phyloP scores from a whole-genome alignment of 2,113 vertebrate genomes.

The Heteronetta atricapilla region DNA sequence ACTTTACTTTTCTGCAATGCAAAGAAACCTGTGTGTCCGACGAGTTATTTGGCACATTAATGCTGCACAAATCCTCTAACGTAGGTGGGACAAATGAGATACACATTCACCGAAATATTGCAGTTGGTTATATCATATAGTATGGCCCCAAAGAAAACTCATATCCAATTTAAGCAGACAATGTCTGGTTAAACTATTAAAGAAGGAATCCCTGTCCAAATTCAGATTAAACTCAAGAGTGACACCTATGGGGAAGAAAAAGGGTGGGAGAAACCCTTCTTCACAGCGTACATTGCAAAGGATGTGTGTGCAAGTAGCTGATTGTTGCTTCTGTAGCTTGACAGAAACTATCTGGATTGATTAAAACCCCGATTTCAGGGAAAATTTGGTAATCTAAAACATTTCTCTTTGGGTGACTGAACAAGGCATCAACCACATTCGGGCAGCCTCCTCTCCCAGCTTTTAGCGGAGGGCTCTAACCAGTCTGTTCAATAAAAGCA shows the following conservation, averaged over 20 bases:
- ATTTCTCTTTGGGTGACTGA: neutral
- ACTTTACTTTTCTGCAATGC: slow-evolving; percentile 31
- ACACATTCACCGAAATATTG: neutral
- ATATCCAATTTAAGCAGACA: neutral
- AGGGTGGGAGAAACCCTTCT: neutral
- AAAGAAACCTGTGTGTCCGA: neutral
- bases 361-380: neutral
- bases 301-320: neutral
- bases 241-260: slow-evolving; percentile 26
- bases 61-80: neutral
- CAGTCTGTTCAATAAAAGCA: neutral
- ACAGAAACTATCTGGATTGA: neutral
- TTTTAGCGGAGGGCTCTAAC: neutral
- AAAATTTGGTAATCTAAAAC: neutral
- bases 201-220: neutral
- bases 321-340: neutral
- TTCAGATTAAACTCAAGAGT: slow-evolving; percentile 7
- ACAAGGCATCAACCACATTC: neutral
- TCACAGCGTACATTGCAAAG: rapidly evolving
- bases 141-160: neutral
- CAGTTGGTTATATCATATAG: neutral
- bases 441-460: neutral
- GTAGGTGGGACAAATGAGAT: neutral
- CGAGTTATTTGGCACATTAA: neutral
- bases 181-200: neutral